These are phyloP conservation scores for Muscicapa adusta DNA, from an alignment of 2,113 vertebrate genomes.

Conservation along the genomic window DNA sequence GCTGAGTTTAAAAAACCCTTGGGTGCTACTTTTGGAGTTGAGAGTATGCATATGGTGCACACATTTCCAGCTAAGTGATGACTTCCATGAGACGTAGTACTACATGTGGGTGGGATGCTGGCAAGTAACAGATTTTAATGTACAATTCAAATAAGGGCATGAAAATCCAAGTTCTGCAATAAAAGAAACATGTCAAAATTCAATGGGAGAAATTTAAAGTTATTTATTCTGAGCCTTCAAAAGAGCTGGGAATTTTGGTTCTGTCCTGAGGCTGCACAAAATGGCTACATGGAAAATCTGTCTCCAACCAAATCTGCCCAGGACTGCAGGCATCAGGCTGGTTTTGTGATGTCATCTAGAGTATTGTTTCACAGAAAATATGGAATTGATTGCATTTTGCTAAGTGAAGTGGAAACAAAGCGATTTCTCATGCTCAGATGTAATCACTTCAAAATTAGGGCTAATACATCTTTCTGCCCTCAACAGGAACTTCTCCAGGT, in stretches of 20 bases:
- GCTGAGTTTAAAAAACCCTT: slow-evolving; percentile 75
- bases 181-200: slow-evolving; percentile 39
- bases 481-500: neutral
- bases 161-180: slow-evolving; percentile 41
- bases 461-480: neutral
- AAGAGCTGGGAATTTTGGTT: slow-evolving; percentile 23
- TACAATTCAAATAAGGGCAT: slow-evolving; percentile 62
- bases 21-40: slow-evolving; percentile 71
- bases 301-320: slow-evolving; percentile 30
- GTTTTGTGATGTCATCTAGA: slow-evolving; percentile 52
- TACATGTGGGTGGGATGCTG: slow-evolving; percentile 49
- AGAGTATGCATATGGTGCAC: slow-evolving; percentile 73
- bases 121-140: slow-evolving; percentile 49
- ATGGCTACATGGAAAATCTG: slow-evolving; percentile 24
- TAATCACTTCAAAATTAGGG: slow-evolving; percentile 15
- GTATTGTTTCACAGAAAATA: slow-evolving; percentile 60
- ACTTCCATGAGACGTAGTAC: slow-evolving; percentile 57
- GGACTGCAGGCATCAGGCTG: slow-evolving; percentile 42
- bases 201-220: slow-evolving; percentile 19
- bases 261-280: slow-evolving; percentile 3
- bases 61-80: slow-evolving; percentile 67
- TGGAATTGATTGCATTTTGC: slow-evolving; percentile 57
- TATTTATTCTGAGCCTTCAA: slow-evolving; percentile 17
- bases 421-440: neutral
- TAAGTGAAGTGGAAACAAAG: slow-evolving; percentile 49